Percentiles rank a stretch among this genome's conserved stretches.
phyloP scores from a whole-genome alignment of 2,113 vertebrate genomes.

The Sus scrofa region DNA sequence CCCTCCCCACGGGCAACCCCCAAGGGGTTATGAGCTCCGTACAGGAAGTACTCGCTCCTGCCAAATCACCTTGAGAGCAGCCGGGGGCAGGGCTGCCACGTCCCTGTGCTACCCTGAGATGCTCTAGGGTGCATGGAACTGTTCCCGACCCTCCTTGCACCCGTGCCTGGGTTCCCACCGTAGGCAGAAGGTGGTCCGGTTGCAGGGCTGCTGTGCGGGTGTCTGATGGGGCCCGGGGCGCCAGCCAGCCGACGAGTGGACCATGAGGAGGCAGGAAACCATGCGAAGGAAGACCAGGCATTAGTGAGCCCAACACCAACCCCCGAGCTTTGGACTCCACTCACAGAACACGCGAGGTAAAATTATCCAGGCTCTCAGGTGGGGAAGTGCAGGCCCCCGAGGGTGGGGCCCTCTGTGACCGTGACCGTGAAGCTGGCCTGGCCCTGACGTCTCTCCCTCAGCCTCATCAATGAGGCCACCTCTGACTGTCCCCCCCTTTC shows the following conservation, averaged over 20 bases:
- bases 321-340: no score
- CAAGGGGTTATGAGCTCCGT: not conserved
- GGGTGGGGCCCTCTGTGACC: not conserved
- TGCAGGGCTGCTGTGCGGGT: not conserved
- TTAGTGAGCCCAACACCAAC: no score
- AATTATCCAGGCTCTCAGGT: not conserved
- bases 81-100: no score
- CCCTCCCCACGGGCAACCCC: not conserved
- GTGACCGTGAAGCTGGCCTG: fast-evolving
- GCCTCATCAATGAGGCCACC: not conserved
- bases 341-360: not conserved
- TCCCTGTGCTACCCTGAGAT: not conserved
- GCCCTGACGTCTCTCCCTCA: fast-evolving
- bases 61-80: no score
- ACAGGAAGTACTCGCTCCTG: not conserved
- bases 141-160: not conserved
- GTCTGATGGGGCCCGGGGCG: fast-evolving
- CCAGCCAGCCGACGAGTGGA: no score
- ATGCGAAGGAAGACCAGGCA: not conserved
- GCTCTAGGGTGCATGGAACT: fast-evolving
- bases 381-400: not conserved
- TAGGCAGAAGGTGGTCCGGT: not conserved
- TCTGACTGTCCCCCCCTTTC: not conserved
- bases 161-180: not conserved
- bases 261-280: not conserved